phyloP scores from a whole-genome alignment of 2,113 vertebrate species.

The Mus pahari region DNA sequence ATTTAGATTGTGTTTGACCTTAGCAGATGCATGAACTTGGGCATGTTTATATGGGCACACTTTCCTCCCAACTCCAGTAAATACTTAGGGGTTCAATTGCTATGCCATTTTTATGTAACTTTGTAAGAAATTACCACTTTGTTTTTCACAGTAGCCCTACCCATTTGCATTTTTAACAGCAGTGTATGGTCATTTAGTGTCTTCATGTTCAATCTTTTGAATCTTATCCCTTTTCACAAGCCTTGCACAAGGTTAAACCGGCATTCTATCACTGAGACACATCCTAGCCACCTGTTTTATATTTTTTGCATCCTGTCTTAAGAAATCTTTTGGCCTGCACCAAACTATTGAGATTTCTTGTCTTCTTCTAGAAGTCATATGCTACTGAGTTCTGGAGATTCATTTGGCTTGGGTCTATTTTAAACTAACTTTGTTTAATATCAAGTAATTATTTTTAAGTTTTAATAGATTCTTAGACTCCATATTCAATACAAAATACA shows the following conservation, averaged over 20 bases:
- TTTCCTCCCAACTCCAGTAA: not conserved
- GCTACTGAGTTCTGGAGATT: not conserved
- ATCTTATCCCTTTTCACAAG: not conserved
- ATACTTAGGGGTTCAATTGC: not conserved
- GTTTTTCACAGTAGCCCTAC: not conserved
- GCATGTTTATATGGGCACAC: not conserved
- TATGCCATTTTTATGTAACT: not conserved
- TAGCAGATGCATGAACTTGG: not conserved
- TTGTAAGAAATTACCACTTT: not conserved
- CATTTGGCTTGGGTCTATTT: not conserved
- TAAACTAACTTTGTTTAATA: not conserved
- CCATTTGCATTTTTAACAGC: not conserved
- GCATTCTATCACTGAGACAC: not conserved
- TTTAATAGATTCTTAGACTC: not conserved
- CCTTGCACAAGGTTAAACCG: not conserved
- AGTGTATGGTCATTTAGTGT: no score
- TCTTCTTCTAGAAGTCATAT: not conserved
- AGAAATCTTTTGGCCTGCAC: not conserved
- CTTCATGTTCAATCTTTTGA: not conserved
- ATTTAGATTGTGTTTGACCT: conserved; percentile 9
- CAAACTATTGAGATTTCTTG: not conserved
- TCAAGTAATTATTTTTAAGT: not conserved
- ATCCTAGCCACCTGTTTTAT: not conserved
- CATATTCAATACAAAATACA: not conserved
- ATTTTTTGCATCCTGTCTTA: not conserved